Evolutionary conservation across 2,888 invertebrate genomes (phyloP), one percentile per base, ranked within the genome.

Genomic region (Trachelus tabidus): DNA sequence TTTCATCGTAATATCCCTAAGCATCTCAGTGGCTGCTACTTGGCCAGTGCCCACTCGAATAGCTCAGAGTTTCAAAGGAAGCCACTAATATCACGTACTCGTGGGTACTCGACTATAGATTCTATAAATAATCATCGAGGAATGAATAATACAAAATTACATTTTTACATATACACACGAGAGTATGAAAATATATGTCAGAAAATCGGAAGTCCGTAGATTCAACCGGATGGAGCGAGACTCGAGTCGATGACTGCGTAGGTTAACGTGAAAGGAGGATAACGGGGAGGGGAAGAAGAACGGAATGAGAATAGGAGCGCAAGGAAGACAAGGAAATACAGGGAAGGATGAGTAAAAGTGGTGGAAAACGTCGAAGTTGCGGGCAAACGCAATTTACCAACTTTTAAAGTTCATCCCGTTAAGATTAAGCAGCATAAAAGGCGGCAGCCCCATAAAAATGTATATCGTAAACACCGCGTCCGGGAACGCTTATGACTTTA

Each of bases 381-480:
- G 71, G 71, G 33, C 33, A 34, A 71, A 71, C 71, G 30, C 71
- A 71, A 71, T 71, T 71, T 71, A 71, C 30, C 71, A 71, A 71
- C 71, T 71, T 71, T 71, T 71, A 71, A 34, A 71, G 71, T 71
- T 71, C 71, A 71, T 71, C 71, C 71, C 71, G 34, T 33, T 71
- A 34, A 71, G 71, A 71, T 71, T 71, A 30, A 71, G 71, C 31
- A 34, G 35, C 78, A 83, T 81, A 81, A 81, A 81, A 85, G 83
- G 83, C 56, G 83, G 83, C 81, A 79, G 79, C 30, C 75, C 75
- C 79, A 84, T 85, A 85, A 85, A 85, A 85, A 82, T 85, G 81
- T 81, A 84, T 85, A 83, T 82, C 77, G 81, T 80, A 81, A 83
- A 82, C 84, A 79, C 79, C 75, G 80, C 76, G 76, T 80, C 76